Percentiles rank a stretch among this genome's conserved stretches.
These are phyloP conservation scores for Takifugu flavidus DNA, from an alignment of 2,113 vertebrate species.

Conservation along the genomic window DNA sequence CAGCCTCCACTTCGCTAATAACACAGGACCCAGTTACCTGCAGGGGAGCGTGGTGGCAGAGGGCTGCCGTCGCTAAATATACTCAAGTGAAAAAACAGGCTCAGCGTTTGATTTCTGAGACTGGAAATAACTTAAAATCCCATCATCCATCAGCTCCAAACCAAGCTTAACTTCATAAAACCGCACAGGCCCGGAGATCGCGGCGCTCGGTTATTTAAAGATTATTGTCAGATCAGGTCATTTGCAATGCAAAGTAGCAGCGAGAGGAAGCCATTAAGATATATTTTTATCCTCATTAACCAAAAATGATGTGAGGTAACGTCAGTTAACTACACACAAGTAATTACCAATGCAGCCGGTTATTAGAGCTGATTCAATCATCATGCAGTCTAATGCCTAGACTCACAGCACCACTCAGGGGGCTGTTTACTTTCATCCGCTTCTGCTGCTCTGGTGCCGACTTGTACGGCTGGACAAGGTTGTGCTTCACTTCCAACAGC, in stretches of 20 bases:
- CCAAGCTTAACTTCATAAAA: background rate
- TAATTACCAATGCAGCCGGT: slow-evolving; percentile 36
- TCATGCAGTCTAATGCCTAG: background rate
- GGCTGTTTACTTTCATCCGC: background rate
- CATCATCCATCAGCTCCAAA: background rate
- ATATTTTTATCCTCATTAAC: slow-evolving; percentile 29
- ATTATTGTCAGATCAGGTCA: background rate
- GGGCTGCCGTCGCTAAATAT: background rate
- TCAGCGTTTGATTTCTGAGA: background rate
- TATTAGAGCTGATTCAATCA: slow-evolving; percentile 3
- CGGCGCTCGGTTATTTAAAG: background rate
- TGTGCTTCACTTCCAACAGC: background rate
- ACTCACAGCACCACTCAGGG: background rate
- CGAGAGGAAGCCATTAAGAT: slow-evolving; percentile 7
- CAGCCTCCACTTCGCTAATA: background rate
- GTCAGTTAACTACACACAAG: slow-evolving; percentile 26
- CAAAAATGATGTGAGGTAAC: slow-evolving; percentile 29
- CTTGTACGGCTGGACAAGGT: background rate
- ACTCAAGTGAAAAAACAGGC: background rate
- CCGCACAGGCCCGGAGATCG: background rate
- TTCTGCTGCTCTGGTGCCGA: background rate
- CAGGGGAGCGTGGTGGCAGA: background rate
- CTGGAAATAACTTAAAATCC: background rate
- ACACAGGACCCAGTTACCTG: background rate
- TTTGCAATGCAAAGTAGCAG: slow-evolving; percentile 18